Conservation (phyloP, 2,888 invertebrate genomes). For the Dasysyrphus albostriatus region DNA sequence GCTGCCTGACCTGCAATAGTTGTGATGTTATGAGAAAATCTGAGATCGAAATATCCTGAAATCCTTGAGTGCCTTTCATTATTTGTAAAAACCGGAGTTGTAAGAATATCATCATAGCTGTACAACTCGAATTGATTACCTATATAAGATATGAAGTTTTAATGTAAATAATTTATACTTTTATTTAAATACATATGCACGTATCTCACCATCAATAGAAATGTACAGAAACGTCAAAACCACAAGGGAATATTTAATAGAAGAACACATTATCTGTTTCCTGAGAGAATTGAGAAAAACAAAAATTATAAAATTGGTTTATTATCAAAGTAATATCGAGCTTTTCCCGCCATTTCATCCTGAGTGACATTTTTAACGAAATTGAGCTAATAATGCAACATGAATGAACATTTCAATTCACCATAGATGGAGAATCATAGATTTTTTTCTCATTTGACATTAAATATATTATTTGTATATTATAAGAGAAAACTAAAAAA, state of each 20-base stretch:
- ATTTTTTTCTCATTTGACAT: no score
- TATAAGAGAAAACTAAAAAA: no score
- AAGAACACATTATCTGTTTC: conserved; percentile 48
- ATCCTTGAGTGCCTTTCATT: conserved; percentile 63
- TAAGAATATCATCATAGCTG: conserved; percentile 67
- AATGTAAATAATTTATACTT: background rate
- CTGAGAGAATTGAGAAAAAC: conserved; percentile 20
- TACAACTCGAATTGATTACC: conserved; percentile 70
- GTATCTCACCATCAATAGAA: conserved; percentile 63
- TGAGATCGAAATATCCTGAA: conserved; percentile 75
- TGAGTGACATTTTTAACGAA: no score
- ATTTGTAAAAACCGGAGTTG: conserved; percentile 61
- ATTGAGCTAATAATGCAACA: no score
- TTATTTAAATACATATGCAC: no score
- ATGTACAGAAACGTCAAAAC: conserved; percentile 62
- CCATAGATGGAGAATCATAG: no score
- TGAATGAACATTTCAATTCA: no score
- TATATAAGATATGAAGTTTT: background rate
- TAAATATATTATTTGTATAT: no score
- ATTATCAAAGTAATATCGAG: no score
- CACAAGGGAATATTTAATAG: conserved; percentile 51
- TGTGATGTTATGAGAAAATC: conserved; percentile 87
- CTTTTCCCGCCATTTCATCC: no score
- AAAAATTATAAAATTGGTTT: no score
- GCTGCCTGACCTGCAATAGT: conserved; percentile 93